A percentile compares a stretch with the other conserved stretches of the same genome.
phyloP scores from a whole-genome alignment of 2,797 vertebrate species.

The Spea hammondii region DNA sequence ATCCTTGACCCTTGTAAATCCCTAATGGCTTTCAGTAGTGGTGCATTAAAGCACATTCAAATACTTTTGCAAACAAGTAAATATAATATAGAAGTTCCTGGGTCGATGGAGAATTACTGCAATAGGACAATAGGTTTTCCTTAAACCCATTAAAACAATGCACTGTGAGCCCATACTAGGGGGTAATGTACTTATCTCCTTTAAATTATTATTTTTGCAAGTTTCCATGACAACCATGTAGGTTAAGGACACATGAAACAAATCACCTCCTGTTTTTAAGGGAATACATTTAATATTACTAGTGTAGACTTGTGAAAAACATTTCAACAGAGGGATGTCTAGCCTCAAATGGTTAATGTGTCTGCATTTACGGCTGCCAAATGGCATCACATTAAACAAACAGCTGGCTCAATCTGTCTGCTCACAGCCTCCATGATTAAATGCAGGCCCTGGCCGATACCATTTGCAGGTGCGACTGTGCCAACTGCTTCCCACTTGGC shows the following conservation, averaged over 20 bases:
- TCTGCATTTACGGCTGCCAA: conserved; percentile 5
- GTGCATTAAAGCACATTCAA: conserved; percentile 19
- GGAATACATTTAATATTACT: background rate
- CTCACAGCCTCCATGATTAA: conserved; percentile 36
- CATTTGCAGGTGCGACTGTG: conserved; percentile 3
- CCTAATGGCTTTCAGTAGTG: conserved; percentile 31
- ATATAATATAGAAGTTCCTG: background rate
- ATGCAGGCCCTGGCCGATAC: conserved; percentile 12
- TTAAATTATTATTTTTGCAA: background rate
- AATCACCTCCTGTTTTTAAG: background rate
- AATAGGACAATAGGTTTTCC: too few species aligned
- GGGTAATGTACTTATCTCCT: background rate
- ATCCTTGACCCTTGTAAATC: conserved; percentile 35
- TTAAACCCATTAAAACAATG: too few species aligned
- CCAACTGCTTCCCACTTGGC: conserved; percentile 25
- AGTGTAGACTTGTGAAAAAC: background rate
- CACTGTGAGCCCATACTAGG: background rate
- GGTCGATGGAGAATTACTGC: background rate
- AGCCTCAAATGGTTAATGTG: conserved; percentile 3
- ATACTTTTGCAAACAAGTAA: conserved; percentile 8
- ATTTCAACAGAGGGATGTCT: background rate
- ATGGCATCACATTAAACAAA: conserved; percentile 30
- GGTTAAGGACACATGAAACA: background rate
- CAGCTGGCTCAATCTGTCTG: conserved; percentile 33
- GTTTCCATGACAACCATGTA: background rate